Base-by-base conservation (phyloP, 30 jellyfish, hydroid and myxozoan species). In the Hydra vulgaris region DNA sequence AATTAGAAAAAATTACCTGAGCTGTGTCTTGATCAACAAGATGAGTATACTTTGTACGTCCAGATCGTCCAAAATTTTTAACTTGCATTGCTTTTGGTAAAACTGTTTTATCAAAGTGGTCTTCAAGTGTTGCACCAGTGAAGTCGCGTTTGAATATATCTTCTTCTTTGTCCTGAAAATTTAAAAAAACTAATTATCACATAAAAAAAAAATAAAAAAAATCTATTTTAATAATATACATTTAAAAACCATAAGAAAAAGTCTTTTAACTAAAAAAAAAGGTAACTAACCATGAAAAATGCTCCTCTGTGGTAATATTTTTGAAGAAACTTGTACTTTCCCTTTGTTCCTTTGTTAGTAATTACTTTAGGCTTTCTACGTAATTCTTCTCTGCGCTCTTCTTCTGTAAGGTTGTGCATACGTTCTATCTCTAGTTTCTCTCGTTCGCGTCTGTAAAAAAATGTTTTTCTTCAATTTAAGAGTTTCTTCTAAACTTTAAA, bases 71-170 rank as follows among this genome's bases (percentile, higher is more conserved):
- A 77, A 94, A 94, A 73, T 94, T 94, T 81, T 94, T 94, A 40
- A 94, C 98, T 89, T 94, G 99, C 97, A 94, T 88, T 79, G 85
- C 97, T 83, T 88, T 94, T 1, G 99, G 99, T 8, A 94, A 95
- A 53, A 94, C 93, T 18, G 96, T 88, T 79, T 94, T 94, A 80
- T 94, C 99, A 53, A 94, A 94, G 56, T 89, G 99, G 72, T 94
- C 99, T 86, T 94, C 99, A 55, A 94, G 90, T 16, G 99, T 94
- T 23, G 99, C 90, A 15, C 85, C 84, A 21, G 96, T 78, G 68
- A 89, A 78, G 71, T 94, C 96, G 73, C 83, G 74, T 70, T 76
- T 85, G 66, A 77, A 83, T 18, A 85, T 72, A 82, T 82, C 86
- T 54, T 94, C 99, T 18, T 94, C 99, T 53, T 85, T 61, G 21